These are phyloP conservation scores for Peribatodes rhomboidaria DNA, from an alignment of 2,888 invertebrate genomes.

Conservation along the genomic window DNA sequence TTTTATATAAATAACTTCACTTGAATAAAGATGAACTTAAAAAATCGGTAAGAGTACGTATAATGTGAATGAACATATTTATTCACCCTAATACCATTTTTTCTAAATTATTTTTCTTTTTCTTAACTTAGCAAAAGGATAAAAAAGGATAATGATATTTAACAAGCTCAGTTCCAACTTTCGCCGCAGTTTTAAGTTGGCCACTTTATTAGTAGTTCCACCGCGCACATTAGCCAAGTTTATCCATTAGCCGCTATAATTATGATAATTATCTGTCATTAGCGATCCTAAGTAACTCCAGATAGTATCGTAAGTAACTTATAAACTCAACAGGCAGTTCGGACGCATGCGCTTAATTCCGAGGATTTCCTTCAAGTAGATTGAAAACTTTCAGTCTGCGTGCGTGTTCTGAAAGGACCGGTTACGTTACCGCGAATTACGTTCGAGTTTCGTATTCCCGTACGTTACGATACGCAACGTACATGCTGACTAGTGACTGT, in stretches of 20 bases:
- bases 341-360: slow-evolving; percentile 61
- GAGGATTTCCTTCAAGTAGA: slow-evolving; percentile 43
- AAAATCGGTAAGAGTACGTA: too few relatives aligned
- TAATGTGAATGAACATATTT: too few relatives aligned
- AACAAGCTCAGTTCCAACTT: background rate
- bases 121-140: background rate
- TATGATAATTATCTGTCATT: slow-evolving; percentile 34
- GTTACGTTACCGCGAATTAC: slow-evolving; percentile 22
- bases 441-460: slow-evolving; percentile 41
- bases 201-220: slow-evolving; percentile 32
- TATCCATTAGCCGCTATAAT: slow-evolving; percentile 35
- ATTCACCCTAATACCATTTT: too few relatives aligned
- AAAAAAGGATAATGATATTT: background rate
- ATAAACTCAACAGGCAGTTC: slow-evolving; percentile 60
- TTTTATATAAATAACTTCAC: too few relatives aligned
- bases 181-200: slow-evolving; percentile 1
- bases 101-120: too few relatives aligned
- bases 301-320: slow-evolving; percentile 34
- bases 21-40: too few relatives aligned
- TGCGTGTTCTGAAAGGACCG: slow-evolving; percentile 37
- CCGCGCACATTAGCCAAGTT: slow-evolving; percentile 15
- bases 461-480: slow-evolving; percentile 34
- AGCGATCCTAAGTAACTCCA: slow-evolving; percentile 39
- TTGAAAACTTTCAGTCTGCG: slow-evolving; percentile 61
- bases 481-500: slow-evolving; percentile 21